phyloP scores from a whole-genome alignment of 2,797 vertebrate species.

The Paedocypris micromegethes region DNA sequence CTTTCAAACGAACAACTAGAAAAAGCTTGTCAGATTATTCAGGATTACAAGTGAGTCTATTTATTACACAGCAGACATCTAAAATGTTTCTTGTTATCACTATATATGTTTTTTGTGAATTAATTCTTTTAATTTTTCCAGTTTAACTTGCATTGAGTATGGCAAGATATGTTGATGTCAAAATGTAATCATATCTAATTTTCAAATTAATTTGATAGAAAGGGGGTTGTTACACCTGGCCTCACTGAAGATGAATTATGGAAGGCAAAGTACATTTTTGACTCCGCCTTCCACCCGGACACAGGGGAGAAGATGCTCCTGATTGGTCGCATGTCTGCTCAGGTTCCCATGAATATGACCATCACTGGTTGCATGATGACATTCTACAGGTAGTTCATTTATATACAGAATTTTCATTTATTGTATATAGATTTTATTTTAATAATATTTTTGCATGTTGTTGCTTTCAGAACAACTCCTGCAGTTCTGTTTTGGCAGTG shows the following conservation, averaged over 20 bases:
- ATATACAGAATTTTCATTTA: no score
- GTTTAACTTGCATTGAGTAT: not conserved
- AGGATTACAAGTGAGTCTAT: conserved; percentile 83
- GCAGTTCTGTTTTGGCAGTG: conserved; percentile 97
- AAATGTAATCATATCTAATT: not conserved
- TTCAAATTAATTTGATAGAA: conserved; percentile 57
- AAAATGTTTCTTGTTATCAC: no score
- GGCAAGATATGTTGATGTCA: not conserved
- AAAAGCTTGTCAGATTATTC: conserved; percentile 79
- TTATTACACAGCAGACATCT: no score
- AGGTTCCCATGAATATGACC: conserved; percentile 99
- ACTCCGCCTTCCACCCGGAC: conserved; percentile 96
- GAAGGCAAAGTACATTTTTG: conserved; percentile 93
- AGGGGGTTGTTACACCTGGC: conserved; percentile 79
- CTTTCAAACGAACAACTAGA: conserved; percentile 83
- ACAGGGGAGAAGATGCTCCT: conserved; percentile 97
- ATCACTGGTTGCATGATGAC: conserved; percentile 99
- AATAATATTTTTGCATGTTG: conserved; percentile 25
- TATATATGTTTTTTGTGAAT: no score
- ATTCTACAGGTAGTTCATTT: conserved; percentile 84
- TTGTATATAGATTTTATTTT: no score
- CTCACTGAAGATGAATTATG: conserved; percentile 93
- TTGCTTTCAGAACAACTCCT: conserved; percentile 80
- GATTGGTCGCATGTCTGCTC: conserved; percentile 96
- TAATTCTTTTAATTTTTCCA: no score